Conservation (phyloP, 2,888 invertebrate species). For the Cantharis rufa region DNA sequence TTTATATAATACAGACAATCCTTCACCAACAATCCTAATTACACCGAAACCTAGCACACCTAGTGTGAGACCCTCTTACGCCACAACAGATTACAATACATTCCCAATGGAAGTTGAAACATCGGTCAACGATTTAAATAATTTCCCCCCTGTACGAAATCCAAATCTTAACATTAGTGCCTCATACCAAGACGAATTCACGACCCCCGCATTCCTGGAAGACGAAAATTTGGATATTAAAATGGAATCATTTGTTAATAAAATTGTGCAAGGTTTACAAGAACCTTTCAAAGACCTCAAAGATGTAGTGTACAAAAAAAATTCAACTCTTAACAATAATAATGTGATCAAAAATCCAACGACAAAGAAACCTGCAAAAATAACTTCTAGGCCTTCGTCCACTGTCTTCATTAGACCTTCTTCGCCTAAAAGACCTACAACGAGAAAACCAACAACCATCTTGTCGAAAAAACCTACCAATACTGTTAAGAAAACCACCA, state of each 20-base stretch:
- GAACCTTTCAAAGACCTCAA: conserved; percentile 81
- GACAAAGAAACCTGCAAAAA: conserved; percentile 46
- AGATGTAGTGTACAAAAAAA: conserved; percentile 70
- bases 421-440: conserved; percentile 47
- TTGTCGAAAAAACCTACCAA: conserved; percentile 50
- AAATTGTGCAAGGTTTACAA: conserved; percentile 81
- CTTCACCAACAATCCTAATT: conserved; percentile 67
- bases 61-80: conserved; percentile 41
- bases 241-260: conserved; percentile 80
- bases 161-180: conserved; percentile 77
- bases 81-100: conserved; percentile 39
- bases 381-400: conserved; percentile 42
- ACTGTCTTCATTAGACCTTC: conserved; percentile 49
- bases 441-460: conserved; percentile 40
- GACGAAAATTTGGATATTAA: conserved; percentile 78
- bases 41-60: conserved; percentile 67
- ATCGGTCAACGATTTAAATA: conserved; percentile 63
- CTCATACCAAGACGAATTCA: conserved; percentile 67
- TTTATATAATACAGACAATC: conserved; percentile 57
- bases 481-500: conserved; percentile 50
- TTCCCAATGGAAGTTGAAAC: conserved; percentile 63
- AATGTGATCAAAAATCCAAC: conserved; percentile 50
- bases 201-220: conserved; percentile 77
- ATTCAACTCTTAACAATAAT: conserved; percentile 43
- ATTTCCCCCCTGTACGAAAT: conserved; percentile 85